These are phyloP conservation scores for Ammodytes dubius DNA, from an alignment of 2,113 vertebrate genomes.

Conservation along the genomic window DNA sequence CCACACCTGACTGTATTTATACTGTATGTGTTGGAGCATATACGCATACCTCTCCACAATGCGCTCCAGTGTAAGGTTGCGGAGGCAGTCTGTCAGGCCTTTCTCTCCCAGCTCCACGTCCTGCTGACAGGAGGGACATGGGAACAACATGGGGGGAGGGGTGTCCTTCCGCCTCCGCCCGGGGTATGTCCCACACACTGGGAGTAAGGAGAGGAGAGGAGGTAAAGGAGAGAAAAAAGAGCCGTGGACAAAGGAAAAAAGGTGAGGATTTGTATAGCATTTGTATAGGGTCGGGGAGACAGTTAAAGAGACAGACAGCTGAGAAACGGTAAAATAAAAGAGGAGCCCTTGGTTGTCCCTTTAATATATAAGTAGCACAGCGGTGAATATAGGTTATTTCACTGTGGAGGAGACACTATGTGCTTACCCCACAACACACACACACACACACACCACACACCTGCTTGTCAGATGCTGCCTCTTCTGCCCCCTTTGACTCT, in stretches of 20 bases:
- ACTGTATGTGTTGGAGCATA: neutral
- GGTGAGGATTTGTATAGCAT: neutral
- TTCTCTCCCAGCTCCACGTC: slow-evolving; percentile 95
- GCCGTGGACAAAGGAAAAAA: slow-evolving; percentile 11
- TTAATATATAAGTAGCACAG: neutral
- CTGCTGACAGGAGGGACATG: slow-evolving; percentile 91
- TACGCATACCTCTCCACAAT: slow-evolving; percentile 90
- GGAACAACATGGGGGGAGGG: slow-evolving; percentile 90
- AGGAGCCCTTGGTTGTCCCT: neutral
- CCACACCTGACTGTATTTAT: neutral
- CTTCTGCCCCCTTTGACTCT: slow-evolving; percentile 16
- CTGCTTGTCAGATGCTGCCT: slow-evolving; percentile 26
- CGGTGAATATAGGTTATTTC: slow-evolving; percentile 13
- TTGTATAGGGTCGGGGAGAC: neutral
- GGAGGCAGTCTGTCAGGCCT: slow-evolving; percentile 92
- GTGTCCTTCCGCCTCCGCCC: slow-evolving; percentile 90
- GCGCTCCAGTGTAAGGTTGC: slow-evolving; percentile 96
- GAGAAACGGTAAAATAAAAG: neutral
- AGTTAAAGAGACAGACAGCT: neutral
- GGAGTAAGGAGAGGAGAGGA: slow-evolving; percentile 27
- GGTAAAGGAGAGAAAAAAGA: neutral
- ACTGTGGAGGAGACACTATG: slow-evolving; percentile 12
- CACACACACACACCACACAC: slow-evolving; percentile 11
- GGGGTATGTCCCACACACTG: slow-evolving; percentile 93
- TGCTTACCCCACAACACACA: slow-evolving; percentile 10